Percentiles rank a stretch among this genome's conserved stretches.
Evolutionary conservation across 2,888 invertebrate genomes (phyloP).

Genomic region (Drosophila meridionalis): DNA sequence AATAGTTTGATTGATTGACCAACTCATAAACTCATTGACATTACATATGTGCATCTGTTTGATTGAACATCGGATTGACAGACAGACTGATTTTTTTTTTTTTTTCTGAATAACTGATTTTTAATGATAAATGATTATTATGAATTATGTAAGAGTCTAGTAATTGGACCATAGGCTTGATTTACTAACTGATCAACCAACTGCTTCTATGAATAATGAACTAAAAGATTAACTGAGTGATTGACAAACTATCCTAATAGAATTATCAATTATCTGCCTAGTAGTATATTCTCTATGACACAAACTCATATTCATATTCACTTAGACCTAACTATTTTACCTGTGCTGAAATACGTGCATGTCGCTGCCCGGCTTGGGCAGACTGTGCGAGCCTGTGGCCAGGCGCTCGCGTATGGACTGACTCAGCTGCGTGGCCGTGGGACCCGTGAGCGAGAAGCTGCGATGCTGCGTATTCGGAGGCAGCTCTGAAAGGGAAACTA

Average conservation of each 20-base stretch:
- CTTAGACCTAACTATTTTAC: constrained; percentile 77
- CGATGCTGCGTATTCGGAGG: constrained; percentile 91
- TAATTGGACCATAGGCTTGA: too few species aligned
- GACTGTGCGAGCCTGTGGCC: constrained; percentile 93
- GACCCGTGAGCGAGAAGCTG: constrained; percentile 93
- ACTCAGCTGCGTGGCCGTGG: constrained; percentile 93
- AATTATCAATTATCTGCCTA: too few species aligned
- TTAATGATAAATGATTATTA: too few species aligned
- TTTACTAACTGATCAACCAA: too few species aligned
- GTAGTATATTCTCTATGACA: too few species aligned
- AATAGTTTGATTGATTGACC: background rate
- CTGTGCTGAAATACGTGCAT: constrained; percentile 88
- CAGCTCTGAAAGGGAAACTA: constrained; percentile 85
- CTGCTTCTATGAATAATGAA: too few species aligned
- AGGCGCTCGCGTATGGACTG: constrained; percentile 94
- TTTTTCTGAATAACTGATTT: too few species aligned
- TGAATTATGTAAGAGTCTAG: too few species aligned
- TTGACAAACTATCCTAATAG: too few species aligned
- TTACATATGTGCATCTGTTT: background rate
- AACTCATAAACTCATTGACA: background rate
- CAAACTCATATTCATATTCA: too few species aligned
- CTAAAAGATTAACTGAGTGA: too few species aligned
- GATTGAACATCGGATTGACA: background rate
- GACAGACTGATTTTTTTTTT: background rate
- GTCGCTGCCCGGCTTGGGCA: constrained; percentile 91